Conservation (phyloP, 2,797 vertebrate species). For the Pangasius macronema region DNA sequence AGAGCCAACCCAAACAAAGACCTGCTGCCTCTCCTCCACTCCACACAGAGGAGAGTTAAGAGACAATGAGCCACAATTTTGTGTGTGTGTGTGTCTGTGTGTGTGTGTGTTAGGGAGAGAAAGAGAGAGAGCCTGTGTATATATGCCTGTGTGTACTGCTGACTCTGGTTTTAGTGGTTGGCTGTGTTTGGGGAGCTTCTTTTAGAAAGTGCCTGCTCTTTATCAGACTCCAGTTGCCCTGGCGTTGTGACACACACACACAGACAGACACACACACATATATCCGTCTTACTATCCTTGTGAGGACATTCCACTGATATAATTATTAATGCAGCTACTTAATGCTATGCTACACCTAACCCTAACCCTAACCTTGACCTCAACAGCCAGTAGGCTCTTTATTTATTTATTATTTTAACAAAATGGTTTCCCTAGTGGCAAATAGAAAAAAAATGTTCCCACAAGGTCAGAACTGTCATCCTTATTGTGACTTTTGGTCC, state of each 20-base stretch:
- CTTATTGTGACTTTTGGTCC: neutral
- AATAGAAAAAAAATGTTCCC: neutral
- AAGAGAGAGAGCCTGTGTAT: neutral
- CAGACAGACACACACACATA: neutral
- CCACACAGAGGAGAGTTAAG: conserved; percentile 32
- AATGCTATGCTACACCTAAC: neutral
- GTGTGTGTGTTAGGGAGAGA: conserved; percentile 15
- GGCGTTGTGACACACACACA: conserved; percentile 10
- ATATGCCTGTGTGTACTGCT: conserved; percentile 31
- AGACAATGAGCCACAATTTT: conserved; percentile 28
- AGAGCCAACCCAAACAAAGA: conserved; percentile 58
- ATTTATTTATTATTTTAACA: neutral
- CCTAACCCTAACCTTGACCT: neutral
- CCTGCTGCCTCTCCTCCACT: conserved; percentile 35
- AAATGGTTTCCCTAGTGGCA: neutral
- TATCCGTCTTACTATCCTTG: neutral
- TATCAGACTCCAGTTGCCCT: conserved; percentile 38
- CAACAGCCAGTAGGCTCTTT: no score
- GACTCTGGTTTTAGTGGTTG: conserved; percentile 36
- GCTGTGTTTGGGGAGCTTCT: conserved; percentile 14
- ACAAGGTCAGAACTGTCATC: neutral
- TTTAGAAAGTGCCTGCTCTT: conserved; percentile 35
- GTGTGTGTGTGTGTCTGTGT: conserved; percentile 34
- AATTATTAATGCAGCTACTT: neutral
- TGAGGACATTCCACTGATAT: neutral